Conservation (phyloP, 1,140 invertebrate genomes). For the Oryzaephilus surinamensis region DNA sequence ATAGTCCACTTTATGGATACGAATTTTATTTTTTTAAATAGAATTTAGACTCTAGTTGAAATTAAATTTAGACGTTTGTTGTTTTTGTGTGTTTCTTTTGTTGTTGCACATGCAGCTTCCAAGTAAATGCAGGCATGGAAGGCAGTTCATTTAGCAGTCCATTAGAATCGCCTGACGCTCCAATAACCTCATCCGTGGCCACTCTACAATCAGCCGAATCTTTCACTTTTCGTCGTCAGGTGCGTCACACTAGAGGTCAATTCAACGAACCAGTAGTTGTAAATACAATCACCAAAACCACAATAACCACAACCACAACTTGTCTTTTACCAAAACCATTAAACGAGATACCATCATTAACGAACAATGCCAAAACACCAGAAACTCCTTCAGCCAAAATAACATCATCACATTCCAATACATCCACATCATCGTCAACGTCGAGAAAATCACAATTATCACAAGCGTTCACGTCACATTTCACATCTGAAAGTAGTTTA, state of each 20-base stretch:
- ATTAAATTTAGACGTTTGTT: conserved; percentile 1
- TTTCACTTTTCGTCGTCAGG: conserved; percentile 43
- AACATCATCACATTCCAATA: conserved; percentile 2
- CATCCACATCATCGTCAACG: too few species aligned
- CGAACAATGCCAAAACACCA: conserved; percentile 21
- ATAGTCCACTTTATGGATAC: too few species aligned
- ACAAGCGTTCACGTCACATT: conserved; percentile 47
- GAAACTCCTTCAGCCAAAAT: conserved; percentile 33
- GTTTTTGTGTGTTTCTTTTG: conserved; percentile 4
- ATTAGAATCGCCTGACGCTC: conserved; percentile 53
- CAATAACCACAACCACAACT: conserved; percentile 5
- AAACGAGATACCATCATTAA: conserved; percentile 10
- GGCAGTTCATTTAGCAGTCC: conserved; percentile 56
- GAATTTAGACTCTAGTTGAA: background rate
- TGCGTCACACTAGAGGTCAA: conserved; percentile 33
- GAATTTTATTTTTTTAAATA: background rate
- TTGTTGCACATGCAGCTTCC: conserved; percentile 31
- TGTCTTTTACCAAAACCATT: background rate
- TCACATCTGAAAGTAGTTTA: conserved; percentile 43
- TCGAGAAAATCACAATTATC: conserved; percentile 15
- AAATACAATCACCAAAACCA: conserved; percentile 13
- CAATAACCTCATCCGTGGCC: conserved; percentile 48
- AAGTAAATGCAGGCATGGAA: conserved; percentile 33
- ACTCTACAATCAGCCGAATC: conserved; percentile 50
- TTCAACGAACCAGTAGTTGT: conserved; percentile 27